Base-by-base conservation (phyloP, 2,888 invertebrate species). In the Petrolisthes cinctipes region DNA sequence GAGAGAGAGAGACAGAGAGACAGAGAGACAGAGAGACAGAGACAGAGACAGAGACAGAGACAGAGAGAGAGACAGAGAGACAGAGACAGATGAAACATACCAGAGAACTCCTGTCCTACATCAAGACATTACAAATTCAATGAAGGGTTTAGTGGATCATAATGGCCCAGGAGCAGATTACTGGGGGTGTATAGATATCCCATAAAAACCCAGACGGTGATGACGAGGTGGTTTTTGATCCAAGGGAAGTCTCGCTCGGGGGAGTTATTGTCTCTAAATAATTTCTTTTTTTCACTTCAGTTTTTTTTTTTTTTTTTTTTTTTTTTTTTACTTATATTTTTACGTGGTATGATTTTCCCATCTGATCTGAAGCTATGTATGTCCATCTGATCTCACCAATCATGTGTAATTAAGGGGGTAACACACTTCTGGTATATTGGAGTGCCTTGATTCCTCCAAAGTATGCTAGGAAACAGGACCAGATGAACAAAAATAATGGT, bases 141-240 rank as follows among this genome's bases (percentile, higher is more conserved):
- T 83, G 83, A 76, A 76, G 83, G 83, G 75, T 83, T 83, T 83
- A 76, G 83, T 56, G 83, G 83, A 76, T 61, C 61, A 51, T 83
- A 76, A 83, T 56, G 61, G 23, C 51, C 57, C 56, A 14, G 37
- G 76, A 83, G 61, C 83, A 83, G 83, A 83, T 83, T 83, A 83
- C 83, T 76, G 76, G 17, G 57, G 37, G 61, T 83, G 57, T 83
- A 83, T 83, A 83, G 76, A 83, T 76, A 17, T 14, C 56, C 7
- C 54, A 51, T 83, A 76, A 83, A 83, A 76, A 14, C 56, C 75
- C 54, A 17, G 4, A 51, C 71, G 51, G n/a, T 83, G 83, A 83
- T 83, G 83, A 83, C 83, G 54, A 56, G 37, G 73, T 54, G 57
- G 17, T 20, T 83, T 83, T 83, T 83, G 83, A 83, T 80, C 56